A percentile compares a stretch with the other conserved stretches of the same genome.
These are phyloP conservation scores for Platycheirus albimanus DNA, from an alignment of 2,888 invertebrate genomes.

Conservation along the genomic window DNA sequence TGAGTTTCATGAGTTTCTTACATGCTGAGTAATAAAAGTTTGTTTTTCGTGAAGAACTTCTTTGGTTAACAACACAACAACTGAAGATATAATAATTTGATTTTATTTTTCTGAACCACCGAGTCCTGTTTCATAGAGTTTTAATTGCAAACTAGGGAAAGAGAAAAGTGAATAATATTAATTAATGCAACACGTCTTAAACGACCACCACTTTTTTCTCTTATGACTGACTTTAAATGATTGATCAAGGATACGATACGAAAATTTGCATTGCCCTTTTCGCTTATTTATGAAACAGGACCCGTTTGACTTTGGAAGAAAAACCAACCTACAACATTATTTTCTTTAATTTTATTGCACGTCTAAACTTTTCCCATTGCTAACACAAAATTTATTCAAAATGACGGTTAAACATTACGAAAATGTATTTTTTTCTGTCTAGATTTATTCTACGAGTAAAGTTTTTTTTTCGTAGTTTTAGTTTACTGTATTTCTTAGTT, in stretches of 20 bases:
- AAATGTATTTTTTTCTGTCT: slow-evolving; percentile 9
- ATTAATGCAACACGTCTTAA: neutral
- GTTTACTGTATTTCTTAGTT: slow-evolving; percentile 24
- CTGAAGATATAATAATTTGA: neutral
- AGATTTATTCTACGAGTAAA: neutral
- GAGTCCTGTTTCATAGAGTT: slow-evolving; percentile 14
- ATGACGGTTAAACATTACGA: neutral
- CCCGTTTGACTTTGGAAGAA: neutral
- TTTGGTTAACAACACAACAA: slow-evolving; percentile 9
- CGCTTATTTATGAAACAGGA: slow-evolving; percentile 10
- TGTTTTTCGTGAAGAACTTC: slow-evolving; percentile 30
- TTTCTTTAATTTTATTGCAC: slow-evolving; percentile 9
- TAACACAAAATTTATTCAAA: neutral
- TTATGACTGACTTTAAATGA: slow-evolving; percentile 47
- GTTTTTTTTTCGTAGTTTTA: slow-evolving; percentile 10
- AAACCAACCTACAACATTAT: neutral
- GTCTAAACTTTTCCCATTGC: slow-evolving; percentile 7
- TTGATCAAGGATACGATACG: neutral
- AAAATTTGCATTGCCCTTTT: neutral
- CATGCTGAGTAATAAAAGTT: slow-evolving; percentile 24
- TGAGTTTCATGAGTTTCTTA: neutral
- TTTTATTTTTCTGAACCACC: neutral
- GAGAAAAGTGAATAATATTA: neutral
- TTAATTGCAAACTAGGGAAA: neutral
- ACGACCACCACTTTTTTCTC: slow-evolving; percentile 8